Conservation (phyloP, 2,888 invertebrate species). For the Hymenopus coronatus region DNA sequence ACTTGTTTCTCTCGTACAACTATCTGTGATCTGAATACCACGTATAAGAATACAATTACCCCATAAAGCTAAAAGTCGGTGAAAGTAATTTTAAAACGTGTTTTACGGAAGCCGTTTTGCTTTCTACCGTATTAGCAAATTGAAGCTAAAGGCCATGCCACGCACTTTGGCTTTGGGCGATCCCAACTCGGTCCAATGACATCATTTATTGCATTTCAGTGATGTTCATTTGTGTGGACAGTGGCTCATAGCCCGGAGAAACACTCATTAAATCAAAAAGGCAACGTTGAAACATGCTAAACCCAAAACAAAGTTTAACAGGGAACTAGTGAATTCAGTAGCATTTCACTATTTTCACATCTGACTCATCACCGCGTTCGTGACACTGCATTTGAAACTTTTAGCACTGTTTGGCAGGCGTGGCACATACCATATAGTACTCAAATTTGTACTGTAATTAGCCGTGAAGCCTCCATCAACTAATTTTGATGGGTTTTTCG, state of each 20-base stretch:
- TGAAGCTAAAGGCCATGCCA: background rate
- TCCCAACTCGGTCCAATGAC: background rate
- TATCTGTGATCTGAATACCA: no score
- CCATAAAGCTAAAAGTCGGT: no score
- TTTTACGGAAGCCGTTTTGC: background rate
- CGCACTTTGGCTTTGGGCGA: background rate
- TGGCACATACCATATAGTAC: no score
- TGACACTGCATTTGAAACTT: no score
- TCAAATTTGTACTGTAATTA: no score
- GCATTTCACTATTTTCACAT: background rate
- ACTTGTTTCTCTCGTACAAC: no score
- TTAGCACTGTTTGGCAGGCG: no score
- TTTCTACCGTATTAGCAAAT: background rate
- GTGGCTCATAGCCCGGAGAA: background rate
- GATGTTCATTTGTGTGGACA: background rate
- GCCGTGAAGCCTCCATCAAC: no score
- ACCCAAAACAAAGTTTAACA: background rate
- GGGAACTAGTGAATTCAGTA: background rate
- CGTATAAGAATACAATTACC: no score
- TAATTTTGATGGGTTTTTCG: no score
- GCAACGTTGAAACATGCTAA: background rate
- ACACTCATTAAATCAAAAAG: background rate
- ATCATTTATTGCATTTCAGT: background rate
- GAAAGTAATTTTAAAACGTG: no score
- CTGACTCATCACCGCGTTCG: no score